These are phyloP conservation scores for Daktulosphaira vitifoliae DNA, from an alignment of 1,140 invertebrate species.

Conservation along the genomic window DNA sequence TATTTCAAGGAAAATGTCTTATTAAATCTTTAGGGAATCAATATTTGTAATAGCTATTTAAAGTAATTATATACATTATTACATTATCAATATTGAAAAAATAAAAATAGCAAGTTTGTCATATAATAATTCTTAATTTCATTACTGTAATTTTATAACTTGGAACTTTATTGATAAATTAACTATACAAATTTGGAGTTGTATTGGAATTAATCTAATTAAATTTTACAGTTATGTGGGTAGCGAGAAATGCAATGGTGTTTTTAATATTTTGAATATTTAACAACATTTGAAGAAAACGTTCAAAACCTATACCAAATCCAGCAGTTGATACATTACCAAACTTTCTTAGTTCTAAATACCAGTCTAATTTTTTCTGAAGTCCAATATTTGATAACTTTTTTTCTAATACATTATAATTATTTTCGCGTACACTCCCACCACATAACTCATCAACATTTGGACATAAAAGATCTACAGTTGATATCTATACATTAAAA, in stretches of 20 bases:
- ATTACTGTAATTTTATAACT: too few species aligned
- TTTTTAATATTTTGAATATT: slow-evolving; percentile 83
- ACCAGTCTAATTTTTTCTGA: slow-evolving; percentile 65
- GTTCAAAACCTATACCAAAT: slow-evolving; percentile 92
- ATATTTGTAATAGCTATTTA: too few species aligned
- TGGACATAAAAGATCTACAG: slow-evolving; percentile 81
- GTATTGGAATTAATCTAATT: too few species aligned
- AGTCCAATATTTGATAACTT: slow-evolving; percentile 41
- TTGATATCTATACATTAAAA: slow-evolving; percentile 56
- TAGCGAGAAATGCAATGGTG: slow-evolving; percentile 85
- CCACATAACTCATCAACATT: slow-evolving; percentile 86
- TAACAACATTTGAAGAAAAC: slow-evolving; percentile 74
- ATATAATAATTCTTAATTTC: too few species aligned
- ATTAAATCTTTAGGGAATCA: too few species aligned
- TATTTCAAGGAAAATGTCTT: too few species aligned
- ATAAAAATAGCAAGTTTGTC: too few species aligned
- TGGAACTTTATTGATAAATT: too few species aligned
- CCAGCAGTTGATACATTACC: slow-evolving; percentile 83
- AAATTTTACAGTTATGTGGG: slow-evolving; percentile 78
- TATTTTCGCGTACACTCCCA: slow-evolving; percentile 83
- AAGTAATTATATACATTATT: too few species aligned
- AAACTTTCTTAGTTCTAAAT: slow-evolving; percentile 80
- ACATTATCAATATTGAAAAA: too few species aligned
- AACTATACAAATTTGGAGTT: too few species aligned
- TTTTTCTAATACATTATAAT: slow-evolving; percentile 55